These are phyloP conservation scores for Pachypanchax playfairii DNA, from an alignment of 2,113 vertebrate genomes.

Conservation along the genomic window DNA sequence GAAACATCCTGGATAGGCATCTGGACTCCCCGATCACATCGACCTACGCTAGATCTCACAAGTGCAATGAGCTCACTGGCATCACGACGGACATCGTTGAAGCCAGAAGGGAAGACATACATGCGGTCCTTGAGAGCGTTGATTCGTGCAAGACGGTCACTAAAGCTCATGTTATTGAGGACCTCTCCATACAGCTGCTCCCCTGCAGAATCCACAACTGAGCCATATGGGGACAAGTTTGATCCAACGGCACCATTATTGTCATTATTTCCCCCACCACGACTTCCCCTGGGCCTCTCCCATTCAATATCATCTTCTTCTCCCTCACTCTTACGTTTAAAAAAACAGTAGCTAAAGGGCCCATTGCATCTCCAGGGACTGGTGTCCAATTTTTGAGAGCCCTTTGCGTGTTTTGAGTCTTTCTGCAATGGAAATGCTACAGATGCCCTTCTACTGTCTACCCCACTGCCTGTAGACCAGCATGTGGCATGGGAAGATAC, in stretches of 20 bases:
- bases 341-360: conserved; percentile 96
- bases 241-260: conserved; percentile 8
- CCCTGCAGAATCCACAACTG: conserved; percentile 44
- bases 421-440: conserved; percentile 81
- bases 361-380: conserved; percentile 90
- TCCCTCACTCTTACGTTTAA: conserved; percentile 80
- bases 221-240: conserved; percentile 57
- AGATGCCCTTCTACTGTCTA: conserved; percentile 78
- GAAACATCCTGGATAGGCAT: conserved; percentile 85
- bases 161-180: conserved; percentile 87
- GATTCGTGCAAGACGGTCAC: conserved; percentile 85
- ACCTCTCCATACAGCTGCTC: conserved; percentile 80
- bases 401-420: conserved; percentile 84
- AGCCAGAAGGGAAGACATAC: conserved; percentile 89
- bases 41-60: conserved; percentile 87
- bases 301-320: conserved; percentile 88
- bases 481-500: conserved; percentile 79
- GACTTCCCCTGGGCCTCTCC: conserved; percentile 63
- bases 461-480: conserved; percentile 71
- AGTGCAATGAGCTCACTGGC: conserved; percentile 93
- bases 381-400: conserved; percentile 84
- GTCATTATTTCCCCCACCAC: conserved; percentile 19
- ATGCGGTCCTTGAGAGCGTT: conserved; percentile 89
- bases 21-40: conserved; percentile 76
- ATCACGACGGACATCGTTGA: conserved; percentile 89